Percentiles rank a stretch among this genome's conserved stretches.
phyloP scores from a whole-genome alignment of 2,888 invertebrate genomes.

The Esperia sulphurella region DNA sequence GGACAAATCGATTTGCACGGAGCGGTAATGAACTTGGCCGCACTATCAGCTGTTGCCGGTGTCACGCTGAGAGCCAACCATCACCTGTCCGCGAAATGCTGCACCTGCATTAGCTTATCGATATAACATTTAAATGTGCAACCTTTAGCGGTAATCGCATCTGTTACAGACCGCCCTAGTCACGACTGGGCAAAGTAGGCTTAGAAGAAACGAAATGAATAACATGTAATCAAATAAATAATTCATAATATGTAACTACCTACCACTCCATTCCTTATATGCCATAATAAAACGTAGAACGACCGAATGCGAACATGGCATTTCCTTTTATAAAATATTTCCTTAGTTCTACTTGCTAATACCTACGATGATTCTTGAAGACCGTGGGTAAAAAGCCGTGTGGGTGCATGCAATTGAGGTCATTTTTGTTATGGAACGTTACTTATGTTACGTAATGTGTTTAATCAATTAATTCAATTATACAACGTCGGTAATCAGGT shows the following conservation, averaged over 20 bases:
- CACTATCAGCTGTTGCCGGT: constrained; percentile 62
- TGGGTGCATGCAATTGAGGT: constrained; percentile 7
- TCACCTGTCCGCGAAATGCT: constrained; percentile 15
- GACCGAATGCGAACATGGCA: too few species aligned
- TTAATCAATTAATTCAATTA: constrained; percentile 6
- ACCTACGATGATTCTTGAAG: constrained; percentile 5
- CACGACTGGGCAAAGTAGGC: not conserved
- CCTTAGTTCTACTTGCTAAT: too few species aligned
- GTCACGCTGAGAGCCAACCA: constrained; percentile 29
- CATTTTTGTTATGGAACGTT: constrained; percentile 5
- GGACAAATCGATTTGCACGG: constrained; percentile 64
- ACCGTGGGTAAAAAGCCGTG: constrained; percentile 1
- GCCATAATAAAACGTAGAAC: too few species aligned
- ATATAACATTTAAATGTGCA: constrained; percentile 22
- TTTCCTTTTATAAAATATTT: too few species aligned
- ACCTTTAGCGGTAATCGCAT: constrained; percentile 33
- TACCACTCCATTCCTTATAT: too few species aligned
- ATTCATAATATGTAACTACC: too few species aligned
- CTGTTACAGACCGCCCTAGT: constrained; percentile 14
- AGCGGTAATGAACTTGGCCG: constrained; percentile 74
- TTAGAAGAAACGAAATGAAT: too few species aligned
- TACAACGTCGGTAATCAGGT: constrained; percentile 3
- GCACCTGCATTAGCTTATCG: constrained; percentile 31
- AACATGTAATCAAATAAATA: constrained; percentile 1
- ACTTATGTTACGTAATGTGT: constrained; percentile 3